These are phyloP conservation scores for Nephrotoma flavescens DNA, from an alignment of 2,888 invertebrate species.

Conservation along the genomic window DNA sequence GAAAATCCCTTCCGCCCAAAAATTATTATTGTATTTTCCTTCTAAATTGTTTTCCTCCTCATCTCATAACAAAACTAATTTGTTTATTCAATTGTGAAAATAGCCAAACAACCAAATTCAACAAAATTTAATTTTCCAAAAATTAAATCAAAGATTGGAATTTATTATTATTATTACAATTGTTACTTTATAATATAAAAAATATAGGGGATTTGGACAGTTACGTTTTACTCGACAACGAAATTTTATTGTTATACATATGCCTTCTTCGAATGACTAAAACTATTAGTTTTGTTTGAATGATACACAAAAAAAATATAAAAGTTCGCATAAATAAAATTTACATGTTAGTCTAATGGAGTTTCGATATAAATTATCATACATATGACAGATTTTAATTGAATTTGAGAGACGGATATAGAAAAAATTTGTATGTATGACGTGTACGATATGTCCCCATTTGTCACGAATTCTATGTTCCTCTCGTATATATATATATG, in stretches of 20 bases:
- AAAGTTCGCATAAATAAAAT: not conserved
- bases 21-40: not conserved
- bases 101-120: not conserved
- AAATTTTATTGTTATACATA: not conserved
- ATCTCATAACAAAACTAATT: not conserved
- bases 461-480: not conserved
- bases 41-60: not conserved
- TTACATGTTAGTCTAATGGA: not conserved
- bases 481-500: not conserved
- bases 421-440: not conserved
- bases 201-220: not conserved
- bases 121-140: not conserved
- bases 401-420: not conserved
- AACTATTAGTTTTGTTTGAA: not conserved
- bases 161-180: not conserved
- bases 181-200: not conserved
- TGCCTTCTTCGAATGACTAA: not conserved
- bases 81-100: not conserved
- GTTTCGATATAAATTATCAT: not conserved
- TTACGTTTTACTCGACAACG: not conserved
- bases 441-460: not conserved
- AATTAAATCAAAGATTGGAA: not conserved
- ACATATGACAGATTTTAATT: not conserved
- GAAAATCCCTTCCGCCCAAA: not conserved
- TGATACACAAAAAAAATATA: not conserved